Base-by-base conservation (phyloP, 2,797 vertebrate genomes). In the Myotis myotis region DNA sequence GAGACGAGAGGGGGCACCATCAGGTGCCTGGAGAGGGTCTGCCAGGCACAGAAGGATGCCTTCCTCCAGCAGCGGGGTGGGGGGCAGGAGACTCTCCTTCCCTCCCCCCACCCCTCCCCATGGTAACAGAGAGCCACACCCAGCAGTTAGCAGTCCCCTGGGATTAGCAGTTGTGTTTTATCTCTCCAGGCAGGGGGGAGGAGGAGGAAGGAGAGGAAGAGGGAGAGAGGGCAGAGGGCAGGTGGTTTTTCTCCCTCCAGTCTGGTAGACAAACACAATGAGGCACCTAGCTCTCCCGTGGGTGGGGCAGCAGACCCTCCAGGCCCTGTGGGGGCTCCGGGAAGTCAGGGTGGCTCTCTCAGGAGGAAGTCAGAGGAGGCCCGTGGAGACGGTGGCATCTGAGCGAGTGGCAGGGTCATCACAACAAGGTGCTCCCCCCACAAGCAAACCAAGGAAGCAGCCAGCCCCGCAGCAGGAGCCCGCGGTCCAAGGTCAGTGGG, bases 401-500 rank as follows among this genome's bases (percentile, higher is more conserved):
- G 89, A 41, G 36, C 3, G 8, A 22, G 47, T 3, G 5, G 15
- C 47, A 19, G 38, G 19, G 57, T 30, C 38, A 8, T 13, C 2
- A 51, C 25, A 44, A 44, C 49, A 33, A 33, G 51, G 8, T 28
- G 15, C 15, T 10, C 20, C 49, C 11, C 11, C 1, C 60, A 62
- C 28, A 62, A 62, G 60, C 60, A 62, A 62, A 62, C 28, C 12
- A 62, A 6, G 28, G 60, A 62, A 62, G 25, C 60, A 62, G 60
- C 60, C 60, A 1, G 30, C 11, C 4, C 15, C 0, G 33, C 5
- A 41, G 28, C 6, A 25, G 57, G 25, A 55, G 47, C 74, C 6
- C 0, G 1, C 74, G 30, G 41, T 2, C 3, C 49, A 0, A 62
- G 0, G 28, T 10, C 28, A 38, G 0, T 1, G 2, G 12, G 57